Percentiles rank a stretch among this genome's conserved stretches.
Evolutionary conservation across 2,888 invertebrate genomes (phyloP).

Genomic region (Cantharis rustica): DNA sequence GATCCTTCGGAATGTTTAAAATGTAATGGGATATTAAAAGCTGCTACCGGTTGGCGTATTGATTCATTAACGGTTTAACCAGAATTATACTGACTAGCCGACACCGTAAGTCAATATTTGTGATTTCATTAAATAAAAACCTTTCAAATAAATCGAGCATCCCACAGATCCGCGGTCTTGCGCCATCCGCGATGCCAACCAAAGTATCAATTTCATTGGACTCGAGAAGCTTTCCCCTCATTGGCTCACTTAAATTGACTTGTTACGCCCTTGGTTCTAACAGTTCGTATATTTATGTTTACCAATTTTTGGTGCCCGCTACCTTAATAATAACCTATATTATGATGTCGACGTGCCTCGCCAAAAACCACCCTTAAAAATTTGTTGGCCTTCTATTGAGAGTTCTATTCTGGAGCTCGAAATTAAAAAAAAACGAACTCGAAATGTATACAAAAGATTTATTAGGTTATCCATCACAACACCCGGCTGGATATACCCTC

Average conservation of each 20-base stretch:
- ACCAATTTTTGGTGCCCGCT: neutral
- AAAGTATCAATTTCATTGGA: conserved; percentile 57
- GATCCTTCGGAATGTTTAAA: conserved; percentile 6
- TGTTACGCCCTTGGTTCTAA: conserved; percentile 49
- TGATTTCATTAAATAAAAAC: neutral
- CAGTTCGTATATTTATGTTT: conserved; percentile 9
- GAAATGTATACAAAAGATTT: conserved; percentile 8
- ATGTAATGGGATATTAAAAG: neutral
- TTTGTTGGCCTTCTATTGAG: neutral
- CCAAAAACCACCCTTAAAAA: no score
- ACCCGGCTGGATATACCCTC: conserved; percentile 7
- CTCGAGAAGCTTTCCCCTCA: conserved; percentile 45
- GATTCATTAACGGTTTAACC: neutral
- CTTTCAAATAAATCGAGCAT: conserved; percentile 12
- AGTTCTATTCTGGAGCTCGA: neutral
- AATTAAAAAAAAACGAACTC: neutral
- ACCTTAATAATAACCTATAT: neutral
- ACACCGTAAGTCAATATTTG: neutral
- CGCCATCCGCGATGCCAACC: conserved; percentile 47
- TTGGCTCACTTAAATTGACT: conserved; percentile 47
- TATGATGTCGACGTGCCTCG: neutral
- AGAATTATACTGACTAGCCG: neutral
- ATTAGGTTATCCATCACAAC: conserved; percentile 18
- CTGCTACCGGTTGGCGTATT: neutral
- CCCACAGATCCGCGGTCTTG: conserved; percentile 33